Evolutionary conservation across 2,113 vertebrate species (phyloP), one percentile per base, ranked within the genome.

Genomic region (Semicossyphus pulcher): DNA sequence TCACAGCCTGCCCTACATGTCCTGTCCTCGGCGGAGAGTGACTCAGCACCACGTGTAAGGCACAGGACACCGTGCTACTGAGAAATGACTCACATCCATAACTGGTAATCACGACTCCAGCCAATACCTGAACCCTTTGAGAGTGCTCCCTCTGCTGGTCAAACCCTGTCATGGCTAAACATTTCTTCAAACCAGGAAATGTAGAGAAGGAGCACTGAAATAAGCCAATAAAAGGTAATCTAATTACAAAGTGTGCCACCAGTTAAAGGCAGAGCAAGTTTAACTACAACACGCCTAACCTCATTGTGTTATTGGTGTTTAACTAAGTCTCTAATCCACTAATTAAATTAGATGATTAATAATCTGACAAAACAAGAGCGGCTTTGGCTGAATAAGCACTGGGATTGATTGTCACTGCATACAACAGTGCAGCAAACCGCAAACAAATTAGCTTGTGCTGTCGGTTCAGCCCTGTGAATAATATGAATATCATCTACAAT

Each of bases 11-110:
- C 4, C 70, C 63, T 61, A 36, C 75, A 58, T 80, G 76, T 81
- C 78, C 83, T 87, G 56, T 36, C 61, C 56, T 32, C 32, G 14
- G 16, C 15, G 18, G 61, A 44, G 45, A 28, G 72, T 90, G 89
- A 91, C 64, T 92, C 90, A 89, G 66, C 85, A 76, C 44, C 88
- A 86, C 81, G 86, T 89, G 86, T 78, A 88, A 65, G 7, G 56
- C 75, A 68, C 72, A 76, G 81, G 83, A 88, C 84, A 69, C 67
- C 11, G 0, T 48, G 74, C 25, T 85, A 72, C 74, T 29, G 74
- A 72, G 71, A 68, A 79, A 79, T 91, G 87, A 91, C 72, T 90
- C 86, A 80, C 65, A 25, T 4, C n/a, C 41, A 11, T 29, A 39
- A 34, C 62, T 36, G 51, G 26, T 54, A 21, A 68, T 72, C 76